Evolutionary conservation across 2,797 vertebrate species (phyloP), one percentile per base, ranked within the genome.

Genomic region (Girardinus metallicus): DNA sequence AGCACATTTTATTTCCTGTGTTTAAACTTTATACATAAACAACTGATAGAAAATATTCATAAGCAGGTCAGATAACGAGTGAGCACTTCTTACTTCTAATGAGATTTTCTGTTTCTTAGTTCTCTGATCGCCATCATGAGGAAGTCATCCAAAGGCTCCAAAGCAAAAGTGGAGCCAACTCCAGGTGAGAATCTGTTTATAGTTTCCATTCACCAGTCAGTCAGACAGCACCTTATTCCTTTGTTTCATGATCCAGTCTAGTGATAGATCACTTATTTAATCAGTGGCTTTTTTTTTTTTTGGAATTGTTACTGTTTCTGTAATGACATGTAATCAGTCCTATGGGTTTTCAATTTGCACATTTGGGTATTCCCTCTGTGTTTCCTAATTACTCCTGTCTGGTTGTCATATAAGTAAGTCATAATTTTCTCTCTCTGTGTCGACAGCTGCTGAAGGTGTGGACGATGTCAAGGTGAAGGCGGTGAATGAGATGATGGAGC

Each of bases 401-500:
- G 62, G 18, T 10, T 66, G 34, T 68, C 21, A 16, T n/a, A 29
- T 51, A 18, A 49, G 26, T 62, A 34, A 21, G 36, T 39, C 5
- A 7, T 68, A 7, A 66, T 49, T 9, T 53, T 31, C 18, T n/a
- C 29, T 70, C 31, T 47, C 26, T 1, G 15, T 47, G 44, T 68
- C 47, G 70, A 15, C 76, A 95, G 95, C 80, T 5, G 86, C 78
- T 13, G 94, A 93, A 75, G 95, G 90, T 0, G 86, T 76, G 55
- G 92, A 95, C 5, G 95, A 96, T 2, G 96, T 96, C 78, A 96
- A 96, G 86, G 93, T 94, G 79, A 96, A 96, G 89, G 96, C 96
- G 0, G 95, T 96, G 77, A 96, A 96, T 57, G 96, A 96, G 92
- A 96, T 96, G 96, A 96, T 96, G 96, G 96, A 96, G 88, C 91